phyloP scores from a whole-genome alignment of 1,140 invertebrate species.

The Lethrus apterus region DNA sequence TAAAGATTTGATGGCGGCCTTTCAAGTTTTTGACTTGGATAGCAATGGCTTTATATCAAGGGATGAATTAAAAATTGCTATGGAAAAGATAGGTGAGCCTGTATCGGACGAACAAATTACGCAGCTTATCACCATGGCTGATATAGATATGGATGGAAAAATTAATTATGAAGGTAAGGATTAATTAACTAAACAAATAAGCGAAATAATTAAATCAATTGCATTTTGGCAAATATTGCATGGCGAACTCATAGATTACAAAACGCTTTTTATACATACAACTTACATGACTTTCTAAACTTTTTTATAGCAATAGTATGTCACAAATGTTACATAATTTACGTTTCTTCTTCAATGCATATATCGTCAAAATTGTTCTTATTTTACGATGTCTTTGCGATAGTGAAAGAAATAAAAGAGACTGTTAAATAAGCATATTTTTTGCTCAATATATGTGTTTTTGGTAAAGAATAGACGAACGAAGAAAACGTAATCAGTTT shows the following conservation, averaged over 20 bases:
- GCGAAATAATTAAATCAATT: slow-evolving; percentile 16
- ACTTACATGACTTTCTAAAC: too few species aligned
- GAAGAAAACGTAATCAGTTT: too few species aligned
- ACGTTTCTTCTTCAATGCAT: too few species aligned
- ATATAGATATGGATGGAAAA: slow-evolving; percentile 66
- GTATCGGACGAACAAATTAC: slow-evolving; percentile 64
- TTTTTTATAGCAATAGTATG: too few species aligned
- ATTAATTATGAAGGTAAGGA: slow-evolving; percentile 71
- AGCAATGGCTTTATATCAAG: slow-evolving; percentile 69
- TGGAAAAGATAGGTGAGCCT: slow-evolving; percentile 71
- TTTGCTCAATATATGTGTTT: too few species aligned
- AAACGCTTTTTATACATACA: slow-evolving; percentile 17
- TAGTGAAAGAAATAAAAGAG: too few species aligned
- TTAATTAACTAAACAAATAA: not conserved
- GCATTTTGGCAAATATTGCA: slow-evolving; percentile 20
- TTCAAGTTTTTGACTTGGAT: slow-evolving; percentile 70
- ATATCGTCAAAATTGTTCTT: too few species aligned
- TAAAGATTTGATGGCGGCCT: slow-evolving; percentile 65
- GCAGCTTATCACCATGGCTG: slow-evolving; percentile 61
- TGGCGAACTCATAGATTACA: slow-evolving; percentile 26
- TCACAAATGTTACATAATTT: too few species aligned
- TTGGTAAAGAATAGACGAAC: too few species aligned
- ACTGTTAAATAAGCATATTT: too few species aligned
- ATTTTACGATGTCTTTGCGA: too few species aligned
- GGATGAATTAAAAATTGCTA: slow-evolving; percentile 63